Evolutionary conservation across 2,113 vertebrate species (phyloP), one percentile per base, ranked within the genome.

Genomic region (Leptobrachium leishanense): DNA sequence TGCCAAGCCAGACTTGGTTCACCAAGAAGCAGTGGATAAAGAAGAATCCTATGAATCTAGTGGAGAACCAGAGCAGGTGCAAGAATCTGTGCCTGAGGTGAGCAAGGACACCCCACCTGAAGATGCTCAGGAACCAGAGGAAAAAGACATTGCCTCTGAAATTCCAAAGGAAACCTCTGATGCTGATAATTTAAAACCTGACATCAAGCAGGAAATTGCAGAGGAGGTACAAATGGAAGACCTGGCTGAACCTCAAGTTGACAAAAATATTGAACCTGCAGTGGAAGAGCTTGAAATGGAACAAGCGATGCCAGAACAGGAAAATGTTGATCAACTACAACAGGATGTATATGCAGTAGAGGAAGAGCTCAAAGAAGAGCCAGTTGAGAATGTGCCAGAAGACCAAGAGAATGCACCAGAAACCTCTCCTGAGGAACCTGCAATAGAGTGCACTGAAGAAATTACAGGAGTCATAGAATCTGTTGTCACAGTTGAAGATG

Each of bases 11-110:
- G 95, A 96, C 83, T 85, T 99, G 82, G 97, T 99, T 53, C 97
- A 99, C 83, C 97, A 99, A 86, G 97, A 99, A 84, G 97, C 97
- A 13, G 92, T 98, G 11, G 97, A 99, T 86, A 98, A 98, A 44
- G 97, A 99, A 83, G 97, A 99, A 81, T 97, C 95, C 43, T 99
- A 98, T 0, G 97, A 99, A 85, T 94, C 93, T 15, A 94, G 93
- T 20, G 93, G 93, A 64, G 93, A 94, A 64, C 92, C 92, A 43
- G 90, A 90, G 76, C 89, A 90, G 68, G 11, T 72, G 40, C 88
- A 87, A 67, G 93, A 93, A 74, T 40, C 54, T 44, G 39, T 63
- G 46, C 63, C 15, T 4, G 72, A 75, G 41, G 20, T n/a, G 6
- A 8, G 55, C 46, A 71, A 81, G 15, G 68, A 20, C 11, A 6